Evolutionary conservation across 2,888 invertebrate genomes (phyloP), one percentile per base, ranked within the genome.

Genomic region (Dasysyrphus albostriatus): DNA sequence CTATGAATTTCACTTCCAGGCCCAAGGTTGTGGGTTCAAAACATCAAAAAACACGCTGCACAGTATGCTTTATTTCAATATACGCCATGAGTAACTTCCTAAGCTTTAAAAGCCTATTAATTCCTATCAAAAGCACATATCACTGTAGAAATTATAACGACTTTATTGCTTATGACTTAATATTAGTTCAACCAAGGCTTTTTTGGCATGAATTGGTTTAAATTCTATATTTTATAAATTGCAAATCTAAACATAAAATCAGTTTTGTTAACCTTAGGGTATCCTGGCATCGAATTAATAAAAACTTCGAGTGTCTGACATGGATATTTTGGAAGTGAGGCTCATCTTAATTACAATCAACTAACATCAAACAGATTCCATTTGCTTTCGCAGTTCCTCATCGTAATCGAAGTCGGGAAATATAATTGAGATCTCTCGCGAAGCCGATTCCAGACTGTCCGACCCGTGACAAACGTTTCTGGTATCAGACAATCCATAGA

Each of bases 381-480:
- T 24, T 59, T 67, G 54, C 42, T 51, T 72, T 16, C 16, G 61
- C 32, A 87, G 12, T 2, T 74, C 83, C 19, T 73, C 42, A 5
- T 79, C 29, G 9, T 88, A 89, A 82, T 89, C 73, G 91, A 98
- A 98, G 24, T 97, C 95, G 0, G 98, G 97, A 91, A 98, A 98
- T 91, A 98, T 95, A 91, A 98, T 95, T 51, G 93, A 92, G 58
- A 98, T 97, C 93, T 98, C 98, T 79, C 95, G 94, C 88, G 93
- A 92, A 0, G 96, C 97, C 7, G 97, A 96, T 90, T 94, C 94
- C 56, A 93, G 75, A 75, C 91, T 94, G 96, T 98, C 98, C 91
- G 98, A 98, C 16, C 98, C 98, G 93, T 99, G 99, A 10, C 96
- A 96, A 2, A 97, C 98, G 94, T 99, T 99, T 89, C 98, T 95